Evolutionary conservation across 2,888 invertebrate species (phyloP), one percentile per base, ranked within the genome.

Genomic region (Acheta domesticus): DNA sequence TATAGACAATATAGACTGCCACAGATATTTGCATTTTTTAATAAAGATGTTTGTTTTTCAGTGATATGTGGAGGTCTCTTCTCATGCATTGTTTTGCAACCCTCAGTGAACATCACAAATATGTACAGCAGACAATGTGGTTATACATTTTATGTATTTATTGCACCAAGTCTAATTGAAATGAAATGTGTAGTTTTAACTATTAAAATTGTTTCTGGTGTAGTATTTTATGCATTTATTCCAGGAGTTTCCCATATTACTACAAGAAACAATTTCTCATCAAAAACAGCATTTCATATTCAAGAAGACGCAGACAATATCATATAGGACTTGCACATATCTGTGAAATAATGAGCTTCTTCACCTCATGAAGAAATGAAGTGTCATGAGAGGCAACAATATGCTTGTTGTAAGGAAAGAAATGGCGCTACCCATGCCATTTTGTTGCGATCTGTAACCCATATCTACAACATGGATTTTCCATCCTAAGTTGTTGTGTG

Each of bases 401-500:
- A 75, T 36, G 14, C 75, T 36, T 20, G 48, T 5, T 11, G 75
- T 20, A 21, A 75, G 21, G 48, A 36, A 21, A 62, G 62, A 62
- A 19, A 75, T 62, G 36, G 50, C 74, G 48, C 73, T 11, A 16
- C 49, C 76, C 23, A 48, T 76, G 48, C 80, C 79, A 49, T 81
- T 76, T 11, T 77, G 77, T 14, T 12, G 73, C 21, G 80, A 81
- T 14, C 62, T 77, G 50, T 78, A 80, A n/a, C 82, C 82, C 23
- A 19, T 76, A 84, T 96, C 92, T 16, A 95, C 92, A 3, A 97
- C 94, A 86, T 94, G 92, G 83, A 97, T 96, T 87, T 96, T 97
- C 96, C 96, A 97, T 77, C 97, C 97, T 49, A 97, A 88, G 86
- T 96, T 94, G 83, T 92, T 94, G 88, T 97, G 96, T n/a, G 93